A percentile compares a stretch with the other conserved stretches of the same genome.
phyloP scores from a whole-genome alignment of 2,113 vertebrate species.

The Otolemur garnettii region DNA sequence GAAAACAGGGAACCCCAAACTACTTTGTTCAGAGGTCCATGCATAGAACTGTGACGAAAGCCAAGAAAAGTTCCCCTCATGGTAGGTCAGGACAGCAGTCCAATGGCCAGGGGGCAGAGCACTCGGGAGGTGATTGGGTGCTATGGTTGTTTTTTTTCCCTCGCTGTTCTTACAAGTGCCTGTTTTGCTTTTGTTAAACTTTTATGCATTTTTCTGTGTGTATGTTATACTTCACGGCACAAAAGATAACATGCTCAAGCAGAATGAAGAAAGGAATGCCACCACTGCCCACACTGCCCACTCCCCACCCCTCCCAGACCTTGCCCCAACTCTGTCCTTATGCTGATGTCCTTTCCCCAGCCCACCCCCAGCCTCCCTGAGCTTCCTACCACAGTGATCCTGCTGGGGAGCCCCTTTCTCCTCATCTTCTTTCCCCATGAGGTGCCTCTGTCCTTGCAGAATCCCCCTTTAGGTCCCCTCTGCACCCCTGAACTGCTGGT shows the following conservation, averaged over 20 bases:
- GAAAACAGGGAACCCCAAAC: background rate
- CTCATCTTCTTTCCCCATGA: background rate
- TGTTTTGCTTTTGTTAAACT: background rate
- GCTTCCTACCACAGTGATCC: background rate
- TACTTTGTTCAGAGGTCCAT: background rate
- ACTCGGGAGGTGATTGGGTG: too few species aligned
- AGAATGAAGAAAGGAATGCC: background rate
- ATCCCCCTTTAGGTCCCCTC: accelerated
- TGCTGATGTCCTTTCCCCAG: background rate
- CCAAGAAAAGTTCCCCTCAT: background rate
- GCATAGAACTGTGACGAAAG: background rate
- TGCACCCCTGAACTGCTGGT: background rate
- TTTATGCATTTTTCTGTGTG: background rate
- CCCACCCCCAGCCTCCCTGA: background rate
- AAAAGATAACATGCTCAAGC: accelerated
- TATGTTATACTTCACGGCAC: background rate
- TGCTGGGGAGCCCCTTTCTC: background rate
- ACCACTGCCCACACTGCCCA: too few species aligned
- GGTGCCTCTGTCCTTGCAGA: background rate
- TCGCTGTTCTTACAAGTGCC: background rate
- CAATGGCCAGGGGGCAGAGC: background rate
- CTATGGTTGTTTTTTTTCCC: background rate
- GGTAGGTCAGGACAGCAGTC: background rate
- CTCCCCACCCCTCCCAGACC: background rate
- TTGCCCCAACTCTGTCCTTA: too few species aligned